Conservation (phyloP, 1,140 invertebrate species). For the Penaeus indicus region DNA sequence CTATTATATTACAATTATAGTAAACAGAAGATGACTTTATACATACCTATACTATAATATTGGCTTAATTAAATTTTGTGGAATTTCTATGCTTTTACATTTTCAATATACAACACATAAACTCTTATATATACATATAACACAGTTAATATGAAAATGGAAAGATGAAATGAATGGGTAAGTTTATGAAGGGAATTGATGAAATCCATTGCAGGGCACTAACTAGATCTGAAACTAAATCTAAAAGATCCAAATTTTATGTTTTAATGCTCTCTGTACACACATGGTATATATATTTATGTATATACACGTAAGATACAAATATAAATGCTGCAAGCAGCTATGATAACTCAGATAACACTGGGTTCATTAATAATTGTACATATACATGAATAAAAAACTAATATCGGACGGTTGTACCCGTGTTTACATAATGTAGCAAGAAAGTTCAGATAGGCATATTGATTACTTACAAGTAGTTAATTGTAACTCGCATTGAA, state of each 20-base stretch:
- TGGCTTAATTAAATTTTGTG: constrained; percentile 26
- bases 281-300: background rate
- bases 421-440: constrained; percentile 61
- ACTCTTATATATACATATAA: constrained; percentile 59
- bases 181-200: constrained; percentile 28
- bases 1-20: constrained; percentile 45
- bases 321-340: constrained; percentile 51
- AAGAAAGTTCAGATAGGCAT: constrained; percentile 48
- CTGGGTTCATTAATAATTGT: constrained; percentile 52
- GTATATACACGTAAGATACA: constrained; percentile 43
- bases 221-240: constrained; percentile 26
- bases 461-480: constrained; percentile 40
- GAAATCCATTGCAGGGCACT: constrained; percentile 34
- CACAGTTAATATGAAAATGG: constrained; percentile 48
- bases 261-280: constrained; percentile 56
- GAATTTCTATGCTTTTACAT: constrained; percentile 30
- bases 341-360: constrained; percentile 44
- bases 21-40: constrained; percentile 38
- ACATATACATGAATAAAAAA: constrained; percentile 61
- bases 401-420: constrained; percentile 63
- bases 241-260: constrained; percentile 31
- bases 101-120: constrained; percentile 57
- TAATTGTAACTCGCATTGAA: constrained; percentile 42
- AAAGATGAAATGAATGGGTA: constrained; percentile 5
- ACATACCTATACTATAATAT: constrained; percentile 35